These are phyloP conservation scores for Strigamia transsilvanica DNA, from an alignment of 2,888 invertebrate species.

Conservation along the genomic window DNA sequence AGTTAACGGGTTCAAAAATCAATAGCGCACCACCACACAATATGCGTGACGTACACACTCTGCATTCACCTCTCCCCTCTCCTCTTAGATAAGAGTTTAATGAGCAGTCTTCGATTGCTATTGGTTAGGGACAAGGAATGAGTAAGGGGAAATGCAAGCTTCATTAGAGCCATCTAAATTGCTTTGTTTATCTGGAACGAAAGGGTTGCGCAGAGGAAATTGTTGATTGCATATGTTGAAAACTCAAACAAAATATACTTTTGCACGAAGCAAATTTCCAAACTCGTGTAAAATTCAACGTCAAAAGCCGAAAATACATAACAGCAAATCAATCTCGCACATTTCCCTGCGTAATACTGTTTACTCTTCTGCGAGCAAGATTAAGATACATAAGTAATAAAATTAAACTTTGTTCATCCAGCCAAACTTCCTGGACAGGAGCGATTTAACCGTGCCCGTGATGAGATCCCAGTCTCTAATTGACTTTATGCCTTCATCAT, in stretches of 20 bases:
- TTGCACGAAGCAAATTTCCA: neutral
- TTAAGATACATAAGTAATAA: conserved; percentile 33
- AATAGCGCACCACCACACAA: conserved; percentile 38
- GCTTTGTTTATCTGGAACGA: conserved; percentile 41
- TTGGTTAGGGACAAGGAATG: conserved; percentile 42
- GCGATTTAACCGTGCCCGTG: conserved; percentile 33
- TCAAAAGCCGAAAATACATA: neutral
- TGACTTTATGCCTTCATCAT: conserved; percentile 44
- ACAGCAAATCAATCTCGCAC: neutral
- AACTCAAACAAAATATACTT: conserved; percentile 42
- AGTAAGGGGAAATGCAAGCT: conserved; percentile 44
- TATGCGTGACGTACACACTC: conserved; percentile 40
- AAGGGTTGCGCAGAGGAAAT: conserved; percentile 37
- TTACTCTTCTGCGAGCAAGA: neutral
- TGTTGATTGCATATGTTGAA: conserved; percentile 42
- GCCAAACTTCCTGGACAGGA: conserved; percentile 12
- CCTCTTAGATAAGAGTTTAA: conserved; percentile 44
- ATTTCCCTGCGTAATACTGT: neutral
- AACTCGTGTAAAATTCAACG: neutral
- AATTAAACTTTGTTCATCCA: conserved; percentile 24
- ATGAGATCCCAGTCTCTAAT: conserved; percentile 39
- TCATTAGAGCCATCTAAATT: conserved; percentile 44
- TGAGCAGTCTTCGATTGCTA: conserved; percentile 44
- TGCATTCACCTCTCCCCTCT: conserved; percentile 28
- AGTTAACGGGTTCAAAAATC: conserved; percentile 42